Evolutionary conservation across 1,140 invertebrate species (phyloP), one percentile per base, ranked within the genome.

Genomic region (Eumaeus atala): DNA sequence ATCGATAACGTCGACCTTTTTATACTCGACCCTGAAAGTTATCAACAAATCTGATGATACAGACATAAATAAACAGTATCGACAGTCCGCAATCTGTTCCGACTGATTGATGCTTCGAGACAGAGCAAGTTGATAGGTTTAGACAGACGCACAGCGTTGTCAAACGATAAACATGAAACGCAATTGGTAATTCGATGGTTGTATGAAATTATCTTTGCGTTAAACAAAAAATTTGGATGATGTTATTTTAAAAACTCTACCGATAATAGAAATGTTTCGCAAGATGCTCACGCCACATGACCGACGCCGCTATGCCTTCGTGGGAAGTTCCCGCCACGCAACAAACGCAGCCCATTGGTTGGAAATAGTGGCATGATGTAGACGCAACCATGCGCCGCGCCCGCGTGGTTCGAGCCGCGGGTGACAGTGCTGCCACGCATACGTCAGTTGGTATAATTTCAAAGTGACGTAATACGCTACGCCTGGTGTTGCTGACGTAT

Each of bases 351-450:
- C 40, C 33, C 21, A 53, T 53, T 53, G 51, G 51, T 40, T 44
- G 12, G 33, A 28, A 44, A 44, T 42, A 34, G 51, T 53, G 51
- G 51, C 51, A 21, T 53, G 51, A 53, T 53, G 51, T 14, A 12
- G 38, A 12, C 38, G 38, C 51, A 53, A 50, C 48, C 12, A 34
- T 35, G 9, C 48, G 51, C 8, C 18, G 38, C 18, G 51, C 51
- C 18, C 18, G 51, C 51, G 51, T 44, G 51, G 51, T 53, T 34
- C 21, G 12, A n/a, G n/a, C n/a, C n/a, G n/a, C n/a, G n/a, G n/a
- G 51, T 38, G 51, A 53, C 17, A 6, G 51, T 53, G 51, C 51
- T 53, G 51, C 51, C 51, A 28, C 51, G 40, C 17, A 44, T 34
- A 50, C 48, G 48, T 34, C 11, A 34, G 33, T 3, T 9, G 48